Evolutionary conservation across 2,888 invertebrate species (phyloP), one percentile per base, ranked within the genome.

Genomic region (Calameuta idolon): DNA sequence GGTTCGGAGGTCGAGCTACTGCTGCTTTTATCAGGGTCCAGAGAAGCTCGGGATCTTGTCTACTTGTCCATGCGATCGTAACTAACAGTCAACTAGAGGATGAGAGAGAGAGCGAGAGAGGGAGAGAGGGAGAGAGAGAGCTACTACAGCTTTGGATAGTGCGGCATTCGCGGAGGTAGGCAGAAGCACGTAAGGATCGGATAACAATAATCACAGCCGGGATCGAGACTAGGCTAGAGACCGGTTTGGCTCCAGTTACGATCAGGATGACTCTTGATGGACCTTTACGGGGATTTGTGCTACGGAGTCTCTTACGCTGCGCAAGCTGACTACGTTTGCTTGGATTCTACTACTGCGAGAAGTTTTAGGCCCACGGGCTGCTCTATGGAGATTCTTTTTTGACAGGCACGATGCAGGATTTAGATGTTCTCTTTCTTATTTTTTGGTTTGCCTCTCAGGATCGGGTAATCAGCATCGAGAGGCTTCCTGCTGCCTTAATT

Each of bases 321-420:
- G 78, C 81, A 79, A 82, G 79, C 78, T 76, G 79, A 79, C 76
- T 78, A 79, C 77, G 69, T 81, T 82, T 79, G 55, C 55, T 55
- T 55, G 55, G 55, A 55, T 55, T 55, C 55, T 55, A 55, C 55
- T 55, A 55, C 55, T 55, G 55, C 55, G 55, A 55, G 9, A 55
- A 55, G 23, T 55, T 23, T 55, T 9, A 55, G 55, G 55, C 55
- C 23, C 55, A 55, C 55, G 55, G 55, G 23, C 55, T 55, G 2
- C 23, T 55, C 23, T 23, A 55, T 79, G 76, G 71, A 79, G 79
- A 76, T 76, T 75, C 84, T 83, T 81, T 85, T 86, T 85, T 86
- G 86, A 83, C 88, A 89, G 89, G 88, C 88, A 89, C 83, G 84
- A 88, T 88, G 88, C 88, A 87, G 88, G 88, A 84, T 81, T 86